A percentile compares a stretch with the other conserved stretches of the same genome.
Evolutionary conservation across 1,140 invertebrate species (phyloP).

Genomic region (Halictus rubicundus): DNA sequence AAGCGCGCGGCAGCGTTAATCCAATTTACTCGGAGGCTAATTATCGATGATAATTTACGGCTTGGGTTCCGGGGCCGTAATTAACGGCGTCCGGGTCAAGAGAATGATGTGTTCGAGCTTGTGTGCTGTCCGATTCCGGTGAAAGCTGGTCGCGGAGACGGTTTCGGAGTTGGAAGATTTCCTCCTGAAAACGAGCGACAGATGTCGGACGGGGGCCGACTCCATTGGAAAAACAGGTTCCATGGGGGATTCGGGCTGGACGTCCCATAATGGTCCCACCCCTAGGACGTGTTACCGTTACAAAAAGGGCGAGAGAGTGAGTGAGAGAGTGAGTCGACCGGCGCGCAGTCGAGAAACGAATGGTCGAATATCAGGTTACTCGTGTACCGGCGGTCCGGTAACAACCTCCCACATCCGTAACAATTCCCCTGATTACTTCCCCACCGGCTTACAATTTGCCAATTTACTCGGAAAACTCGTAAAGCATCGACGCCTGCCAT

Average conservation of each 20-base stretch:
- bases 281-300: conserved; percentile 38
- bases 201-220: conserved; percentile 46
- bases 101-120: conserved; percentile 2
- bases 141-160: neutral
- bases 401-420: conserved; percentile 74
- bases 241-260: conserved; percentile 43
- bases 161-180: neutral
- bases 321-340: too few relatives aligned
- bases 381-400: conserved; percentile 64
- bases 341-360: conserved; percentile 42
- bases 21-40: neutral
- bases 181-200: conserved; percentile 36
- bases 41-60: neutral
- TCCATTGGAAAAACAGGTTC: conserved; percentile 55
- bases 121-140: neutral
- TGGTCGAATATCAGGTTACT: conserved; percentile 74
- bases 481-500: conserved; percentile 62
- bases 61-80: neutral
- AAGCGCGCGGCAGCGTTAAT: neutral
- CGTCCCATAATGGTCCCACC: conserved; percentile 47
- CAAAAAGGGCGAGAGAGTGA: conserved; percentile 33
- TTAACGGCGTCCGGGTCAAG: neutral
- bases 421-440: conserved; percentile 77
- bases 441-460: conserved; percentile 72
- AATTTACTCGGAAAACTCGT: conserved; percentile 75